These are phyloP conservation scores for Drosophila novamexicana DNA, from an alignment of 1,140 invertebrate genomes.

Conservation along the genomic window DNA sequence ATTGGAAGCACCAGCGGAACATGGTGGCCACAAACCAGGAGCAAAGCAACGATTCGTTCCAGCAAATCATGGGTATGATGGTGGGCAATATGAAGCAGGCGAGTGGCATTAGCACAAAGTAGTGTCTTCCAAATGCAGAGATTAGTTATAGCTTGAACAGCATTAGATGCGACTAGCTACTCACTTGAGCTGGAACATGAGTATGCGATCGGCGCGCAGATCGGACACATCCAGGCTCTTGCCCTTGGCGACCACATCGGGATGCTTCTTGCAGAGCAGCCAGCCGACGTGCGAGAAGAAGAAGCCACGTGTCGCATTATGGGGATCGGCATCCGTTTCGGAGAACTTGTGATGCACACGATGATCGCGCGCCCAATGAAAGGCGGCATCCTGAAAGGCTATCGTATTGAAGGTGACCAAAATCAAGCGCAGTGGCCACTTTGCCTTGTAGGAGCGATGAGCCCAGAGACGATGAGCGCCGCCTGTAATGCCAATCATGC, in stretches of 20 bases:
- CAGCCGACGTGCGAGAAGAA: constrained; percentile 98
- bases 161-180: constrained; percentile 47
- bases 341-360: constrained; percentile 98
- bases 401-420: constrained; percentile 92
- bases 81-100: constrained; percentile 94
- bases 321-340: constrained; percentile 97
- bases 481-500: constrained; percentile 94
- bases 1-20: constrained; percentile 92
- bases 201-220: constrained; percentile 92
- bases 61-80: constrained; percentile 90
- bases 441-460: constrained; percentile 97
- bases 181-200: constrained; percentile 94
- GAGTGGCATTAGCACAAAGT: constrained; percentile 91
- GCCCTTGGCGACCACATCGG: constrained; percentile 93
- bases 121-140: constrained; percentile 88
- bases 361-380: constrained; percentile 97
- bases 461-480: constrained; percentile 97
- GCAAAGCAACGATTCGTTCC: constrained; percentile 91
- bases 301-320: constrained; percentile 95
- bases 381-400: constrained; percentile 95
- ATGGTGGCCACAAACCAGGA: constrained; percentile 92
- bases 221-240: constrained; percentile 94
- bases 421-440: constrained; percentile 91
- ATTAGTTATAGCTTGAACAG: not conserved
- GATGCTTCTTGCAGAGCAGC: constrained; percentile 95